Conservation (phyloP, 2,888 invertebrate genomes). For the Monoplex corrugatus region DNA sequence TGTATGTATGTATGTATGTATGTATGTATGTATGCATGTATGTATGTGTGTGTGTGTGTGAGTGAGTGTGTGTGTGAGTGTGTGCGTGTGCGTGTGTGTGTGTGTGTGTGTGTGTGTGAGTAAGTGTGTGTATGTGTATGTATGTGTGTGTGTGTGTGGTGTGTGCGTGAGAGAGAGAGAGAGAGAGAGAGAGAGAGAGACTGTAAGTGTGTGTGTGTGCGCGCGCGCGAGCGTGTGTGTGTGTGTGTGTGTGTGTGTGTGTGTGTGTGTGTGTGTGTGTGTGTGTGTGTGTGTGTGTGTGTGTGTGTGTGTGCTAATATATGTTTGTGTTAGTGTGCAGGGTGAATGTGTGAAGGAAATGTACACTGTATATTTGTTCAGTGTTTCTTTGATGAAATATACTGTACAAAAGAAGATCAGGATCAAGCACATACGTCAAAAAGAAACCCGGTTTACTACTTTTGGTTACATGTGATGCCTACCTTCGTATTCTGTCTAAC, state of each 20-base stretch:
- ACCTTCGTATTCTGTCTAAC: too few species aligned
- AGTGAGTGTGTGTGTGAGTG: conserved; percentile 26
- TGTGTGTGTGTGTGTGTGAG: neutral
- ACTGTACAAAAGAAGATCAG: too few species aligned
- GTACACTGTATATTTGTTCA: too few species aligned
- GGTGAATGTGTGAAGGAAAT: too few species aligned
- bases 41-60: conserved; percentile 32
- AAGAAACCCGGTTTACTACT: too few species aligned
- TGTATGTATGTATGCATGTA: neutral
- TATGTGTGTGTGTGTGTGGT: neutral
- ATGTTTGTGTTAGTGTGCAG: too few species aligned
- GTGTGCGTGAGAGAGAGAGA: neutral
- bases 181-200: conserved; percentile 10
- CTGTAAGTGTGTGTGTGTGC: neutral
- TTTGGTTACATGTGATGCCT: too few species aligned
- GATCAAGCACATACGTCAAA: too few species aligned
- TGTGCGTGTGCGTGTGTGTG: neutral
- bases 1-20: conserved; percentile 4
- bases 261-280: neutral
- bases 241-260: neutral
- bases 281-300: too few species aligned
- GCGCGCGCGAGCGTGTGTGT: neutral
- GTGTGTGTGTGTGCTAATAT: too few species aligned
- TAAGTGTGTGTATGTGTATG: neutral
- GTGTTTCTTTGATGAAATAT: too few species aligned